A percentile compares a stretch with the other conserved stretches of the same genome.
phyloP scores from a whole-genome alignment of 2,797 vertebrate species.

The Trematomus bernacchii region DNA sequence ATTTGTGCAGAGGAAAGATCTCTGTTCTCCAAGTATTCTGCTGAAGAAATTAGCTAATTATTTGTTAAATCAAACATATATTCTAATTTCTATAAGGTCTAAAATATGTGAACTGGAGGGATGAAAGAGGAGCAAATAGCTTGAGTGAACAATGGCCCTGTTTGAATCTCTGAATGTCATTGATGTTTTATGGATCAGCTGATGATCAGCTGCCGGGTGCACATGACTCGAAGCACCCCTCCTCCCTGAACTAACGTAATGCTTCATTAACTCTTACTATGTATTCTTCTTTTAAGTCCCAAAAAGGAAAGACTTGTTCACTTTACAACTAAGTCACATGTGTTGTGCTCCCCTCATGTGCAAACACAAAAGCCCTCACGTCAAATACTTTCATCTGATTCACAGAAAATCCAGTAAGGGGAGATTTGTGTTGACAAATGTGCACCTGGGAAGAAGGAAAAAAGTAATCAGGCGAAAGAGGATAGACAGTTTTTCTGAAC shows the following conservation, averaged over 20 bases:
- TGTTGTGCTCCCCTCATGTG: constrained; percentile 34
- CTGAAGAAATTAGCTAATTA: not conserved
- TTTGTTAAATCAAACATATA: not conserved
- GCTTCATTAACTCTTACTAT: constrained; percentile 66
- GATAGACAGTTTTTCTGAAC: too few relatives aligned
- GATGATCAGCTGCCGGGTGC: constrained; percentile 58
- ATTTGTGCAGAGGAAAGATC: not conserved
- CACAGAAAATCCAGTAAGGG: not conserved
- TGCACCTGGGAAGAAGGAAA: constrained; percentile 12
- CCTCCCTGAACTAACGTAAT: constrained; percentile 54
- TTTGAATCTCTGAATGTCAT: constrained; percentile 46
- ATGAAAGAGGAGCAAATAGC: constrained; percentile 14
- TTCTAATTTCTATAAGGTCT: not conserved
- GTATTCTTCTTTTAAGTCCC: constrained; percentile 54
- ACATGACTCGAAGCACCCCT: constrained; percentile 54
- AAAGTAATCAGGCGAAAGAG: constrained; percentile 1
- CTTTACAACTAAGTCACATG: constrained; percentile 38
- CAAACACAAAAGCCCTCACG: constrained; percentile 27
- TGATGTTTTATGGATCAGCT: constrained; percentile 64
- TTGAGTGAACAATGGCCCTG: constrained; percentile 25
- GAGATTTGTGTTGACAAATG: constrained; percentile 18
- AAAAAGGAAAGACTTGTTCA: constrained; percentile 40
- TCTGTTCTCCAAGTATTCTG: not conserved
- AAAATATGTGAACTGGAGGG: not conserved
- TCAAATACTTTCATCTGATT: constrained; percentile 47